Percentiles rank a stretch among this genome's conserved stretches.
Evolutionary conservation across 2,888 invertebrate genomes (phyloP).

Genomic region (Andricus quercusramuli): DNA sequence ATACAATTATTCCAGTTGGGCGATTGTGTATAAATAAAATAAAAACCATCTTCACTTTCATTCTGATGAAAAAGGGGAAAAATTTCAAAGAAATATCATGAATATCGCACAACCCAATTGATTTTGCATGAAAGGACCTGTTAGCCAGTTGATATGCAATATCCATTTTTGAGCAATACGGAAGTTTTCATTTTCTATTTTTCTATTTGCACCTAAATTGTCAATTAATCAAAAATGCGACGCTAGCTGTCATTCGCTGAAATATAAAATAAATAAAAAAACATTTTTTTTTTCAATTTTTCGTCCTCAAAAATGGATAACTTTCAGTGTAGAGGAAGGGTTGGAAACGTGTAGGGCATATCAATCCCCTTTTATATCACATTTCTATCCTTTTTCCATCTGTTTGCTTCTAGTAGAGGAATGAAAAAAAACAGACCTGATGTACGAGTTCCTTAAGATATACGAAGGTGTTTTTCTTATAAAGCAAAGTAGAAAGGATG

Average conservation of each 20-base stretch:
- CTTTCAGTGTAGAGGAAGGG: no score
- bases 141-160: background rate
- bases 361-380: no score
- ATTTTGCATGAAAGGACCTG: background rate
- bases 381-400: no score
- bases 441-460: background rate
- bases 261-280: no score
- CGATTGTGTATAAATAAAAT: background rate
- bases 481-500: background rate
- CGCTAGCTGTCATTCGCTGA: background rate
- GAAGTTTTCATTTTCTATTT: background rate
- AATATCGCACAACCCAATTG: no score
- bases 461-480: background rate
- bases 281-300: no score
- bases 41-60: background rate
- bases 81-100: background rate
- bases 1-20: slow-evolving; percentile 6
- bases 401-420: no score
- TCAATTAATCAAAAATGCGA: no score
- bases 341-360: no score
- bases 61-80: background rate
- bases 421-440: background rate
- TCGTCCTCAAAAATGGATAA: no score
- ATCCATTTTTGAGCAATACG: background rate
- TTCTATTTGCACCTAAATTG: background rate